phyloP scores from a whole-genome alignment of 2,888 invertebrate genomes.

The Gymnosoma rotundatum region DNA sequence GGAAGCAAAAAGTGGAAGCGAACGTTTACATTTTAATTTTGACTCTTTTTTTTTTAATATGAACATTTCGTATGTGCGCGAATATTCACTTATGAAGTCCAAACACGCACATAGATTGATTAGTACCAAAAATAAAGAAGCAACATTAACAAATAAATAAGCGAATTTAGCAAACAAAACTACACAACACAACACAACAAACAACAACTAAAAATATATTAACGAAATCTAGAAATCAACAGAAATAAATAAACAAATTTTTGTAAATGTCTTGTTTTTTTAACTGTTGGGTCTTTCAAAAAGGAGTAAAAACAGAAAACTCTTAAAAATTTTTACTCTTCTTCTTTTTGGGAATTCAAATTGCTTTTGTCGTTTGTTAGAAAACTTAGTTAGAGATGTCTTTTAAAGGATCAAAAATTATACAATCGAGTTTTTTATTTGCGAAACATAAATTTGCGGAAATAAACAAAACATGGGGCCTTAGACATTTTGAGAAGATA shows the following conservation, averaged over 20 bases:
- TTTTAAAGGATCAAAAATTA: too few species aligned
- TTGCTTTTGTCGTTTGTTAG: too few species aligned
- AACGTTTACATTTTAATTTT: constrained; percentile 41
- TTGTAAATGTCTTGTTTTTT: not conserved
- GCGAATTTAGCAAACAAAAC: constrained; percentile 49
- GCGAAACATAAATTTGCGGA: too few species aligned
- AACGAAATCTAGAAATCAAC: constrained; percentile 37
- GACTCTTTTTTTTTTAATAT: constrained; percentile 28
- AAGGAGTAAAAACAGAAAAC: constrained; percentile 3
- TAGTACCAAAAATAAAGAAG: constrained; percentile 51
- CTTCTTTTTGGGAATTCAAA: too few species aligned
- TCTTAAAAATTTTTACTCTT: not conserved
- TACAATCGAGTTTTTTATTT: too few species aligned
- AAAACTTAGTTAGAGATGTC: too few species aligned
- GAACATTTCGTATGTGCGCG: not conserved
- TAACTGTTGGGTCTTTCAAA: constrained; percentile 19
- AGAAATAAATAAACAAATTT: constrained; percentile 52
- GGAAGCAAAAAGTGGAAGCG: constrained; percentile 29
- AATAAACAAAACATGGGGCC: too few species aligned
- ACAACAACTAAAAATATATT: constrained; percentile 43
- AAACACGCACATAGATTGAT: constrained; percentile 69
- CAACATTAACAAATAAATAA: constrained; percentile 41
- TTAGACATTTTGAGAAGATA: too few species aligned
- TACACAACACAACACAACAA: constrained; percentile 33
- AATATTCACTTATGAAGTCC: constrained; percentile 60